Base-by-base conservation (phyloP, 2,113 vertebrate species). In the Takifugu bimaculatus region DNA sequence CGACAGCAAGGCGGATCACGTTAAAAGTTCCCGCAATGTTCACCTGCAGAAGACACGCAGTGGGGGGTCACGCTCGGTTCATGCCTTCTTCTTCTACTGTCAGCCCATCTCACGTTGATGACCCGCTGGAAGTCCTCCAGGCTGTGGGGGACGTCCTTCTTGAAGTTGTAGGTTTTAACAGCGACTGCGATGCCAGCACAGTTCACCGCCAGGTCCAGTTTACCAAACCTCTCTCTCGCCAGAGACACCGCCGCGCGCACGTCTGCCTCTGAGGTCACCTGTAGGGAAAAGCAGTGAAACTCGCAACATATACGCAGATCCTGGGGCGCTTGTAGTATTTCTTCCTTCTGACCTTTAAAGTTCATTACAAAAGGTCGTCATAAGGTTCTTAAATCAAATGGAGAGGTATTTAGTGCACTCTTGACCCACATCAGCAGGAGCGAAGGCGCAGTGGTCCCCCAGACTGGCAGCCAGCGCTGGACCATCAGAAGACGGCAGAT, bases 1-100 rank as follows among this genome's bases (percentile, higher is more conserved):
- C 90, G 3, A 80, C 93, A 1, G 92, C 88, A 0, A 97, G 85
- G 11, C 94, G 93, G 55, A 94, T 95, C 51, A 96, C 93, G 6
- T 97, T 98, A 80, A 98, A 97, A 1, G 94, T 94, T 5, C 96
- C 95, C 3, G 85, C 81, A 3, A 95, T 87, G 77, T 98, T 97
- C 64, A 96, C 94, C 95, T 95, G 64, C 0, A 14, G 25, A 5
- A 20, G 15, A 0, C 11, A 32, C 35, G 35, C 35, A 39, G 35
- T 10, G 7, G 29, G 6, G 4, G 29, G 29, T 32, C 29, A 32
- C 29, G 1, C 6, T 5, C 6, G 35, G 1, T 39, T 1, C 1
- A 0, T 15, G 6, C 7, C 10, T 6, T 6, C 52, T 6, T 12
- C 26, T 26, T 5, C 43, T 53, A 32, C 35, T 0, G 13, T 35